These are phyloP conservation scores for Probosciger aterrimus DNA, from an alignment of 2,113 vertebrate genomes.

Conservation along the genomic window DNA sequence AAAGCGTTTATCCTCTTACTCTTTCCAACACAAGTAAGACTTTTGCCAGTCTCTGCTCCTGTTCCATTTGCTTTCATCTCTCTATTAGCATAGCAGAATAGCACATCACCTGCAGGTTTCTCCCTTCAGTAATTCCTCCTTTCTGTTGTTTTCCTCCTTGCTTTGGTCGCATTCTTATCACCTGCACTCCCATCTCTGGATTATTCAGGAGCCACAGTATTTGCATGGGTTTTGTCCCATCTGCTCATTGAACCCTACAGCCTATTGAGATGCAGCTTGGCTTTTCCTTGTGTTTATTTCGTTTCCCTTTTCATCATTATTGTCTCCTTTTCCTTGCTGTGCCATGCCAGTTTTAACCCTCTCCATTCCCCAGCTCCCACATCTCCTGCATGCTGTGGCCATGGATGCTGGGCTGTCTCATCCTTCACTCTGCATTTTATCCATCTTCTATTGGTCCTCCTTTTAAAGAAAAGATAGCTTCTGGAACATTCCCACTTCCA, in stretches of 20 bases:
- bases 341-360: neutral
- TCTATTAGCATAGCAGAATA: slow-evolving; percentile 48
- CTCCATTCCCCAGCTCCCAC: neutral
- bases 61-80: slow-evolving; percentile 32
- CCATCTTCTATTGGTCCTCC: neutral
- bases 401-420: neutral
- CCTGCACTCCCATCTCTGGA: neutral
- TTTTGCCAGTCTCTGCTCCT: slow-evolving; percentile 1
- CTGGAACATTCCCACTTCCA: neutral
- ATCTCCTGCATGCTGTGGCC: accelerated
- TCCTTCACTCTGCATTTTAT: neutral
- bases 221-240: neutral
- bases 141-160: neutral
- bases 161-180: neutral
- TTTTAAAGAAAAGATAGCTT: neutral
- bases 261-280: neutral
- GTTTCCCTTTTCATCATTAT: neutral
- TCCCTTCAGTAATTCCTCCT: slow-evolving; percentile 31
- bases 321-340: neutral
- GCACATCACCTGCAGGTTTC: slow-evolving; percentile 33
- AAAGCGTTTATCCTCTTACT: slow-evolving; percentile 41
- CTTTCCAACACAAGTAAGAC: slow-evolving; percentile 4
- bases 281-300: neutral
- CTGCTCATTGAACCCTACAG: neutral
- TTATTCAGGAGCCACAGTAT: neutral